These are phyloP conservation scores for Lutraria rhynchaena DNA, from an alignment of 1,140 invertebrate species.

Conservation along the genomic window DNA sequence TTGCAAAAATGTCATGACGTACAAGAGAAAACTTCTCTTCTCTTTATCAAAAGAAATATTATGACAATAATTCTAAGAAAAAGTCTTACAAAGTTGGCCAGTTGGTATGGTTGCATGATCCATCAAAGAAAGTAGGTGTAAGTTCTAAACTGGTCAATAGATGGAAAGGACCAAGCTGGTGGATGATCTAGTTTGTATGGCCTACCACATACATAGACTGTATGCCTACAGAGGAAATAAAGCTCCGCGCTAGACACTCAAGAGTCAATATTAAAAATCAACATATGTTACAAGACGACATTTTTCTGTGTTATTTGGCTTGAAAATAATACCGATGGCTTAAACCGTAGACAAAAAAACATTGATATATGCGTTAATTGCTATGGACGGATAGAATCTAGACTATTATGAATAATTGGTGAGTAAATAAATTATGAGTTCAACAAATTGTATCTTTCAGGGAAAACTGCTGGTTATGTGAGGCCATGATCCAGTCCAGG, in stretches of 20 bases:
- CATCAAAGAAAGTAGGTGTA: background rate
- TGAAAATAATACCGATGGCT: background rate
- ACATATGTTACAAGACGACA: background rate
- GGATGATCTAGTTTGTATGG: no score
- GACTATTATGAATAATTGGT: background rate
- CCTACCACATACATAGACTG: no score
- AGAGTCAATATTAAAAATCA: background rate
- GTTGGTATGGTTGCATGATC: slow-evolving; percentile 27
- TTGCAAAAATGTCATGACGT: background rate
- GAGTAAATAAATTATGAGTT: background rate
- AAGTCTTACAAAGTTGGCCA: background rate
- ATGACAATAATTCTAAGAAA: slow-evolving; percentile 29
- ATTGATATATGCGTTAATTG: background rate
- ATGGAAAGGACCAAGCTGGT: slow-evolving; percentile 35
- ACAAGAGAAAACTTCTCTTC: background rate
- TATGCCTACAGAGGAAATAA: background rate
- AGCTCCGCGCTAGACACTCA: background rate
- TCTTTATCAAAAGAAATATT: slow-evolving; percentile 25
- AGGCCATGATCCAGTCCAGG: no score
- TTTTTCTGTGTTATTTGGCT: background rate
- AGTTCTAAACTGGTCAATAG: slow-evolving; percentile 19
- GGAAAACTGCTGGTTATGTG: background rate
- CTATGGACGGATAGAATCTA: background rate
- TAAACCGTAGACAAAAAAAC: background rate
- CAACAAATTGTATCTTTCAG: background rate